Base-by-base conservation (phyloP, 1,140 invertebrate genomes). In the Octopus sinensis region DNA sequence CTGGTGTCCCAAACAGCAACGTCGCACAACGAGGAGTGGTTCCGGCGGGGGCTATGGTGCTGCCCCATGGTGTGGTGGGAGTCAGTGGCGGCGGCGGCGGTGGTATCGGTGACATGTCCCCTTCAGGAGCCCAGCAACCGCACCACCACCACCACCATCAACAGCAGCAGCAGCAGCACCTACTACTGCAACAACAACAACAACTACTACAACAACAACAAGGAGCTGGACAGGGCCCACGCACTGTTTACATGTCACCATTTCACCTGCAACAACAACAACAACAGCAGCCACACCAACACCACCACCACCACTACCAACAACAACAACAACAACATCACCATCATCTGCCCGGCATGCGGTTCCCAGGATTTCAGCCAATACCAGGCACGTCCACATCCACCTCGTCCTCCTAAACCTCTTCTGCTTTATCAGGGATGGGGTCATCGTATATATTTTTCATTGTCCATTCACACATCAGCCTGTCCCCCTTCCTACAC, bases 361-460 rank as follows among this genome's bases (percentile, higher is more conserved):
- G 80, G 80, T 80, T 54, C 56, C 79, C 54, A 54, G 68, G 81
- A 13, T 54, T 77, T 53, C 80, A 83, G 13, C 80, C 84, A 23
- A 81, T 82, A 73, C 80, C 82, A 51, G 81, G 83, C 80, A 83
- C 84, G 85, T 76, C 82, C 68, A 54, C 80, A 53, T 51, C 68
- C 23, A n/a, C 6, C 76, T 81, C 76, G 76, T 54, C 62, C 62
- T 79, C 82, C 6, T 78, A 76, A 53, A 76, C 81, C 9, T 80
- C 79, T 54, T 62, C 80, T n/a, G 77, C 84, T 56, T 56, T 76
- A 10, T 7, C 81, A 79, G 76, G 73, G 51, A 52, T 68, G 53
- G 10, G 73, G 5, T 73, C 79, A n/a, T n/a, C n/a, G n/a, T n/a
- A n/a, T n/a, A n/a, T n/a, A n/a, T n/a, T n/a, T n/a, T n/a, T n/a